A percentile compares a stretch with the other conserved stretches of the same genome.
phyloP scores from a whole-genome alignment of 2,113 vertebrate species.

The Condylura cristata region DNA sequence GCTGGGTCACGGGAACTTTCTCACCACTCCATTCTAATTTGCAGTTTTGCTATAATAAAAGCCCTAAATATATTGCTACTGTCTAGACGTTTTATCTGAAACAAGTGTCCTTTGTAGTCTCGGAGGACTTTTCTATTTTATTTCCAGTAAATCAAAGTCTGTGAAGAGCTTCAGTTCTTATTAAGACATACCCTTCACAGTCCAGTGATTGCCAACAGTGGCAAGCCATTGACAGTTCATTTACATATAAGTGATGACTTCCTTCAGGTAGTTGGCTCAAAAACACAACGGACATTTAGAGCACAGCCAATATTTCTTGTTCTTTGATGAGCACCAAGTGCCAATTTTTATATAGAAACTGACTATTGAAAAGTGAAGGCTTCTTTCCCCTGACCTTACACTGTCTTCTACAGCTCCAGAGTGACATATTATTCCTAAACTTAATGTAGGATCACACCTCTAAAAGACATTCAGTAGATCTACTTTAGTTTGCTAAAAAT shows the following conservation, averaged over 20 bases:
- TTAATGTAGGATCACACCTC: slow-evolving; percentile 44
- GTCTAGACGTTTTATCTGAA: slow-evolving; percentile 93
- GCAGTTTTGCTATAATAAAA: slow-evolving; percentile 92
- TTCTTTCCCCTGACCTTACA: slow-evolving; percentile 84
- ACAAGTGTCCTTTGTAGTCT: slow-evolving; percentile 93
- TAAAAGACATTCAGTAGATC: neutral
- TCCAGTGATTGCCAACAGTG: slow-evolving; percentile 89
- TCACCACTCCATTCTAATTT: slow-evolving; percentile 89
- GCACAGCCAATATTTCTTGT: slow-evolving; percentile 89
- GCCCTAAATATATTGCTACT: slow-evolving; percentile 91
- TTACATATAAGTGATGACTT: slow-evolving; percentile 96
- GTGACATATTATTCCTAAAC: slow-evolving; percentile 54
- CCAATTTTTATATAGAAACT: slow-evolving; percentile 85
- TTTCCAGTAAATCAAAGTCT: slow-evolving; percentile 97
- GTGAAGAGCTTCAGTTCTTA: slow-evolving; percentile 91
- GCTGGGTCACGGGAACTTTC: slow-evolving; percentile 87
- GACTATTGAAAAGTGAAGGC: slow-evolving; percentile 79
- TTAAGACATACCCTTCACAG: slow-evolving; percentile 97
- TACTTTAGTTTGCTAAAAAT: slow-evolving; percentile 5
- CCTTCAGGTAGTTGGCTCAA: slow-evolving; percentile 93
- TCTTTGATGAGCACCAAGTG: slow-evolving; percentile 87
- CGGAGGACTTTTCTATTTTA: slow-evolving; percentile 94
- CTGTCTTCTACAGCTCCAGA: slow-evolving; percentile 69
- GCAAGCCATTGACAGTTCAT: slow-evolving; percentile 92
- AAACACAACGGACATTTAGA: slow-evolving; percentile 91